phyloP scores from a whole-genome alignment of 2,888 invertebrate genomes.

The Cecidostiba fungosa region DNA sequence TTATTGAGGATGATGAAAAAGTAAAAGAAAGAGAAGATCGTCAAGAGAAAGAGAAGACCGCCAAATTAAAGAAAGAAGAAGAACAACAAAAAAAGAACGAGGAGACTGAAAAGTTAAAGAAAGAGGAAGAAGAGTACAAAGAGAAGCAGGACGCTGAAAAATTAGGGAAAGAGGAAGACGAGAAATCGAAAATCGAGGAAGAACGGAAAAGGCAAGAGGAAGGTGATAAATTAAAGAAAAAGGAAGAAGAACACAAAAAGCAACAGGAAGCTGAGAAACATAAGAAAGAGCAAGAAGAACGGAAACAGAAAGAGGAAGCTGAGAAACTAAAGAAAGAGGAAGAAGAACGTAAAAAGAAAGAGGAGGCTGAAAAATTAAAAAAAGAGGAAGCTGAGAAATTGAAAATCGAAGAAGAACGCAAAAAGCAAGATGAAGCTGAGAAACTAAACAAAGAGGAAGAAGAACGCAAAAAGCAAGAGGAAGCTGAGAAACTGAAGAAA shows the following conservation, averaged over 20 bases:
- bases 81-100: constrained; percentile 42
- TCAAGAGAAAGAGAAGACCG: too few species aligned
- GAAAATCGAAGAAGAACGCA: constrained; percentile 61
- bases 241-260: constrained; percentile 68
- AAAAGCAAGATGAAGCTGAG: constrained; percentile 70
- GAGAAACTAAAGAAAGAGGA: constrained; percentile 68
- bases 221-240: constrained; percentile 42
- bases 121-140: too few species aligned
- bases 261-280: constrained; percentile 47
- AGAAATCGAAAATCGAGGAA: too few species aligned
- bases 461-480: constrained; percentile 62
- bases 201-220: constrained; percentile 59
- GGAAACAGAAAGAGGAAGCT: constrained; percentile 66
- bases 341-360: constrained; percentile 58
- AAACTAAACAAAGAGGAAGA: constrained; percentile 72
- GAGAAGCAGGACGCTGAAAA: too few species aligned
- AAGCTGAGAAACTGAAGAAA: constrained; percentile 61
- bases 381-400: constrained; percentile 59
- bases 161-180: too few species aligned
- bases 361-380: constrained; percentile 54
- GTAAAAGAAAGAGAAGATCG: too few species aligned
- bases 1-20: too few species aligned
- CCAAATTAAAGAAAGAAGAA: too few species aligned
- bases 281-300: constrained; percentile 67
- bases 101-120: too few species aligned